Conservation (phyloP, 2,888 invertebrate species). For the Alitta virens region DNA sequence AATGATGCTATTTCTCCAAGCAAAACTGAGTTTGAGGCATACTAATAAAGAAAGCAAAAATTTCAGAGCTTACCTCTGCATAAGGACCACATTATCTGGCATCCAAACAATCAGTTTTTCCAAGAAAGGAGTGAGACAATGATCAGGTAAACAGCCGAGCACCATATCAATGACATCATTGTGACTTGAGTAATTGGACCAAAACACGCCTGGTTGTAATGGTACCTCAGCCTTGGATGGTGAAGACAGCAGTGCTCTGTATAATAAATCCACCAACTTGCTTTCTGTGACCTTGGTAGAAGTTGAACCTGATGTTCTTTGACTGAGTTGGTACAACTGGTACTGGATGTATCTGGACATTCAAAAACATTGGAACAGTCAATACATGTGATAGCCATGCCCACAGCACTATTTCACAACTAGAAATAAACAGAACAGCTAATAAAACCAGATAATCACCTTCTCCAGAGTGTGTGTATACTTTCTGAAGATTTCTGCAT, state of each 20-base stretch:
- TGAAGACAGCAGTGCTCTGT: constrained; percentile 7
- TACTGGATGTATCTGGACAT: too few species aligned
- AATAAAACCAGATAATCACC: background rate
- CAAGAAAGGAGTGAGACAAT: constrained; percentile 28
- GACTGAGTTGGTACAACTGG: too few species aligned
- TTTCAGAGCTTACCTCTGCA: background rate
- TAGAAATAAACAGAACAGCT: too few species aligned
- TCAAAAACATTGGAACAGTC: too few species aligned
- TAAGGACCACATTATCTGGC: constrained; percentile 35
- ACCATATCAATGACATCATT: constrained; percentile 37
- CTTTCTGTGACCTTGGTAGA: too few species aligned
- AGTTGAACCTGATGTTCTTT: too few species aligned
- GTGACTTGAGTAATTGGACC: constrained; percentile 36
- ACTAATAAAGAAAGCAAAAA: too few species aligned
- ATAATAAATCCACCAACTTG: constrained; percentile 4
- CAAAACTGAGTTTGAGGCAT: too few species aligned
- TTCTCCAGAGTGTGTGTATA: background rate
- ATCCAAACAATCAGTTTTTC: constrained; percentile 36
- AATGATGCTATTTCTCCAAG: too few species aligned
- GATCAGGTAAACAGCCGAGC: constrained; percentile 31
- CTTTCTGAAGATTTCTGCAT: background rate
- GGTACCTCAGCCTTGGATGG: constrained; percentile 8
- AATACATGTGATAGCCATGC: too few species aligned
- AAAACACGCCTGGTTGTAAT: constrained; percentile 16
- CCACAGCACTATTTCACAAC: too few species aligned